Evolutionary conservation across 2,888 invertebrate genomes (phyloP).

Genomic region (Venusia cambrica): DNA sequence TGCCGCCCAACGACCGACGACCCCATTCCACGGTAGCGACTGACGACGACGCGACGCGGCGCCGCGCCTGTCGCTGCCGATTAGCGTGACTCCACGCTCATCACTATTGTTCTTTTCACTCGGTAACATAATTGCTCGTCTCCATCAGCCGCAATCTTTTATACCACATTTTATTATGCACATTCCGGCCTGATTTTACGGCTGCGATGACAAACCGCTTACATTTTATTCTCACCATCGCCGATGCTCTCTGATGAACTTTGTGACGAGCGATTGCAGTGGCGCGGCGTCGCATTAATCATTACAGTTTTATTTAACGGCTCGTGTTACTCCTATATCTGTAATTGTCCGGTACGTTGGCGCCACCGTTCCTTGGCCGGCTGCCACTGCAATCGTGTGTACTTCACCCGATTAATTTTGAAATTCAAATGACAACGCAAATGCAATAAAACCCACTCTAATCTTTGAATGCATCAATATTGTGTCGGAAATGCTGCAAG

Average conservation of each 20-base stretch:
- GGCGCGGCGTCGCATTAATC: constrained; percentile 54
- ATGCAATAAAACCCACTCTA: constrained; percentile 45
- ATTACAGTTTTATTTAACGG: constrained; percentile 61
- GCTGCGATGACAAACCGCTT: constrained; percentile 30
- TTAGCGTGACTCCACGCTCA: constrained; percentile 53
- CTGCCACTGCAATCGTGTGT: constrained; percentile 60
- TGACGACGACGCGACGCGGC: too few relatives aligned
- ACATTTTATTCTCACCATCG: constrained; percentile 21
- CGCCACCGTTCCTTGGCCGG: constrained; percentile 67
- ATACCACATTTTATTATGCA: constrained; percentile 21
- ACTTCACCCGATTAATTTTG: constrained; percentile 55
- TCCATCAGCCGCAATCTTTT: constrained; percentile 25
- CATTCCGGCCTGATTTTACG: constrained; percentile 35
- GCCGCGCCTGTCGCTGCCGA: constrained; percentile 57
- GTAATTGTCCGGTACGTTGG: constrained; percentile 63
- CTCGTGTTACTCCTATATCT: constrained; percentile 61
- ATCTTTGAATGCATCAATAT: constrained; percentile 41
- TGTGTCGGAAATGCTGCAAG: constrained; percentile 37
- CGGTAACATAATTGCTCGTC: constrained; percentile 40
- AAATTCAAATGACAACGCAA: constrained; percentile 47
- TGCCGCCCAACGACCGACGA: constrained; percentile 48
- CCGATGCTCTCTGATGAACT: constrained; percentile 32
- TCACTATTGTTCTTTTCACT: constrained; percentile 64
- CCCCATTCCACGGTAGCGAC: constrained; percentile 51
- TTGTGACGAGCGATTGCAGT: constrained; percentile 41